Conservation (phyloP, 1,140 invertebrate species). For the Ceratitis capitata region DNA sequence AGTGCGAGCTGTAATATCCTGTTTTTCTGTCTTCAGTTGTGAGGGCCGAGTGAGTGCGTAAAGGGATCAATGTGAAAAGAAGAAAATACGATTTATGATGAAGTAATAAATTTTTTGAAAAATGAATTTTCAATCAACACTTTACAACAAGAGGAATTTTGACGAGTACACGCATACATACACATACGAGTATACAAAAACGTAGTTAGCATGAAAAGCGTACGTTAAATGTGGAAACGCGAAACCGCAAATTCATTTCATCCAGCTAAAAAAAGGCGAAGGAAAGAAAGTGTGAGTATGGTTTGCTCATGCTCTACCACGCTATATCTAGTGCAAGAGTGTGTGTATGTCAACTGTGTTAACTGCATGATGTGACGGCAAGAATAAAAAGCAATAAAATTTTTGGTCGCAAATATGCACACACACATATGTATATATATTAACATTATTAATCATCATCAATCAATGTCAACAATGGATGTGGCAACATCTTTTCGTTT, state of each 20-base stretch:
- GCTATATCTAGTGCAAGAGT: neutral
- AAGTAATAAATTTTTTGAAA: constrained; percentile 11
- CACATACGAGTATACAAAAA: neutral
- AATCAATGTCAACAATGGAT: constrained; percentile 39
- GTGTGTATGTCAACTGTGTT: neutral
- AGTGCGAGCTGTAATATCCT: too few relatives aligned
- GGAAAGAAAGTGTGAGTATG: neutral
- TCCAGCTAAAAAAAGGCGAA: neutral
- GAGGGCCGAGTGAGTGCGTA: neutral
- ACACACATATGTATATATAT: too few relatives aligned
- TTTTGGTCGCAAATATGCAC: too few relatives aligned
- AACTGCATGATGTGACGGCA: neutral
- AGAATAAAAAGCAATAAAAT: constrained; percentile 24
- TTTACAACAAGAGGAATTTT: constrained; percentile 13
- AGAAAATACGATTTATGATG: neutral
- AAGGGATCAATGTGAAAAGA: neutral
- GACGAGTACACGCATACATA: neutral
- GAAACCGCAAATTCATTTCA: neutral
- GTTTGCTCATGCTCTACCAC: neutral
- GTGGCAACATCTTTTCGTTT: constrained; percentile 30
- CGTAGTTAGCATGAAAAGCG: neutral
- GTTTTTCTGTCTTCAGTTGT: too few relatives aligned
- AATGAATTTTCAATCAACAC: constrained; percentile 26
- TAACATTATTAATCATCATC: constrained; percentile 41
- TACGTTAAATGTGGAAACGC: neutral